Conservation (phyloP, 2,888 invertebrate species). For the Rhamnusium bicolor region DNA sequence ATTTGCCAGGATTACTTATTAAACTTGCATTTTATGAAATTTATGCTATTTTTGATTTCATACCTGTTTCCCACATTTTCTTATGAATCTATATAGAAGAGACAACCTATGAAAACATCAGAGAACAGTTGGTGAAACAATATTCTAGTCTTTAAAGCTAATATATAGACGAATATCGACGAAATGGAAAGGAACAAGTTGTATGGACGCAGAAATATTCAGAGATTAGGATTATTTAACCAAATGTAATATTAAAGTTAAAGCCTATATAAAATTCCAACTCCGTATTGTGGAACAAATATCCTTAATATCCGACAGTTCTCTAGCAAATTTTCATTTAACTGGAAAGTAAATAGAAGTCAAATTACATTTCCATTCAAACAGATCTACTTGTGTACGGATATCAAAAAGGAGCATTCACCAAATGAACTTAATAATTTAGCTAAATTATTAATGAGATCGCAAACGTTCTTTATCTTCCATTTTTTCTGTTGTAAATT, state of each 20-base stretch:
- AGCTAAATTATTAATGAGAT: not conserved
- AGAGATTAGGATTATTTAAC: not conserved
- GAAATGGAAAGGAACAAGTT: not conserved
- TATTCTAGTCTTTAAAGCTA: too few relatives aligned
- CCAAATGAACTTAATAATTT: not conserved
- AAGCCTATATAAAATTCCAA: not conserved
- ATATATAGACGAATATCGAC: not conserved
- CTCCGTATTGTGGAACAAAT: not conserved
- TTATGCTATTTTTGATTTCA: too few relatives aligned
- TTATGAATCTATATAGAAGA: not conserved
- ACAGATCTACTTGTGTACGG: not conserved
- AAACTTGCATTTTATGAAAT: too few relatives aligned
- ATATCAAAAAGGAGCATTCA: not conserved
- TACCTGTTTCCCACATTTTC: not conserved
- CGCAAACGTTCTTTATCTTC: not conserved
- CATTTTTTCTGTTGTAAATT: not conserved
- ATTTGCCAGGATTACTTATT: too few relatives aligned
- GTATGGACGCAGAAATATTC: not conserved
- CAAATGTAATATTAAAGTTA: not conserved
- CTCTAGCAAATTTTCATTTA: slow-evolving; percentile 4
- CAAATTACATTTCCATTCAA: not conserved
- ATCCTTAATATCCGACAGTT: not conserved
- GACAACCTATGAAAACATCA: not conserved
- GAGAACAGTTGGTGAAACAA: too few relatives aligned
- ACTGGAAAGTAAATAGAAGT: not conserved